A percentile compares a stretch with the other conserved stretches of the same genome.
Evolutionary conservation across 2,797 vertebrate species (phyloP).

Genomic region (Acipenser ruthenus): DNA sequence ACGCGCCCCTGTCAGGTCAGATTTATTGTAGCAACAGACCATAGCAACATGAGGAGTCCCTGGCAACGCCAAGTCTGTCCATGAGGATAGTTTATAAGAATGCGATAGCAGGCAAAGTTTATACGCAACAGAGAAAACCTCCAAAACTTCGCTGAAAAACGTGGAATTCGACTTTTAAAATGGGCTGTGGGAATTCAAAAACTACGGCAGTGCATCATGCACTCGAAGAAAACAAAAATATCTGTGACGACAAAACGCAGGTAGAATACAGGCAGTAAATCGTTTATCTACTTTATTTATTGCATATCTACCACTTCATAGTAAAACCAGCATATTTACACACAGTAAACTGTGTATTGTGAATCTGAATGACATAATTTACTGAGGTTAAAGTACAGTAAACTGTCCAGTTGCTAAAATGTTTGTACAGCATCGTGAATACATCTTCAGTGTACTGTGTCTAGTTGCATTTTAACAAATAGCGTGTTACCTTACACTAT

Average conservation of each 20-base stretch:
- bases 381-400: too few species aligned
- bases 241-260: conserved; percentile 30
- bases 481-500: too few species aligned
- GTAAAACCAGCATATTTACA: neutral
- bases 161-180: conserved; percentile 13
- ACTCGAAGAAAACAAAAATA: conserved; percentile 15
- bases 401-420: neutral
- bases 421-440: too few species aligned
- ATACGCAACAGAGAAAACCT: conserved; percentile 7
- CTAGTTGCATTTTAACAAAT: too few species aligned
- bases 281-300: neutral
- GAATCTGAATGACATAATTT: neutral
- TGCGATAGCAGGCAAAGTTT: conserved; percentile 25
- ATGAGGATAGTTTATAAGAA: conserved; percentile 41
- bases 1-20: conserved; percentile 38
- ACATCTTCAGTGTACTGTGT: too few species aligned
- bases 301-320: neutral
- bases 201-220: conserved; percentile 38
- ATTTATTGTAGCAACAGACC: conserved; percentile 68
- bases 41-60: conserved; percentile 47
- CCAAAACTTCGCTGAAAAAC: neutral
- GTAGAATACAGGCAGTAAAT: conserved; percentile 26
- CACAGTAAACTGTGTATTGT: neutral
- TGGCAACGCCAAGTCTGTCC: conserved; percentile 28
- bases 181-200: conserved; percentile 57